Evolutionary conservation across 92 coral and sea anemone species (phyloP).

Genomic region (Montipora capitata): DNA sequence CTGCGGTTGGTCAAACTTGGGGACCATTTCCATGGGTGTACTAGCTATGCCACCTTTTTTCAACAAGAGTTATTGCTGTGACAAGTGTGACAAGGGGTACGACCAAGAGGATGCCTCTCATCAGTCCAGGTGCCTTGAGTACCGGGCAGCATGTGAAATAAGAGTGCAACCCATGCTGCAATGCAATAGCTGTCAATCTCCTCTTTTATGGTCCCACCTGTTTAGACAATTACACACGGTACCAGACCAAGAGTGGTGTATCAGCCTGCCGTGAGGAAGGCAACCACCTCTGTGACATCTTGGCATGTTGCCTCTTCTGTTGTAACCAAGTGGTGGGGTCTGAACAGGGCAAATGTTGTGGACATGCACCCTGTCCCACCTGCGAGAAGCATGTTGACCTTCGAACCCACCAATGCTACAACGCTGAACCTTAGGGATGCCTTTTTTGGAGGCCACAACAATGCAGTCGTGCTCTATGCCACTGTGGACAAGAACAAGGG

Average conservation of each 20-base stretch:
- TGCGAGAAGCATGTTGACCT: neutral
- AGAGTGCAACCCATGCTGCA: neutral
- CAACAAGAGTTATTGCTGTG: neutral
- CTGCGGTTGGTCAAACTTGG: neutral
- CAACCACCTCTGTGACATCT: neutral
- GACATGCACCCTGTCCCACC: neutral
- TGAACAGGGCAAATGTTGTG: neutral
- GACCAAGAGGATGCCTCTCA: neutral
- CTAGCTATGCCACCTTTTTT: neutral
- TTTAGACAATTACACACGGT: neutral
- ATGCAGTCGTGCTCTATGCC: neutral
- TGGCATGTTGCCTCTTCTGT: neutral
- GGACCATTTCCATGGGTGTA: neutral
- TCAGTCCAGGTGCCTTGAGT: neutral
- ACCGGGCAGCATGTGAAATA: neutral
- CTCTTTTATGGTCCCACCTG: neutral
- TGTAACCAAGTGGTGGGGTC: neutral
- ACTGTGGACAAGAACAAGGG: neutral
- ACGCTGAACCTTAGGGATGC: neutral
- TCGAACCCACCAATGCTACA: neutral
- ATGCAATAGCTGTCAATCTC: neutral
- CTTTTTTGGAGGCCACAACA: slow-evolving; percentile 24
- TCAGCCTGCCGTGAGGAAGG: neutral
- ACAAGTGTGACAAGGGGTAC: neutral
- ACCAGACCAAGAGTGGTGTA: neutral